Percentiles rank a stretch among this genome's conserved stretches.
These are phyloP conservation scores for Gadus macrocephalus DNA, from an alignment of 2,113 vertebrate genomes.

Conservation along the genomic window DNA sequence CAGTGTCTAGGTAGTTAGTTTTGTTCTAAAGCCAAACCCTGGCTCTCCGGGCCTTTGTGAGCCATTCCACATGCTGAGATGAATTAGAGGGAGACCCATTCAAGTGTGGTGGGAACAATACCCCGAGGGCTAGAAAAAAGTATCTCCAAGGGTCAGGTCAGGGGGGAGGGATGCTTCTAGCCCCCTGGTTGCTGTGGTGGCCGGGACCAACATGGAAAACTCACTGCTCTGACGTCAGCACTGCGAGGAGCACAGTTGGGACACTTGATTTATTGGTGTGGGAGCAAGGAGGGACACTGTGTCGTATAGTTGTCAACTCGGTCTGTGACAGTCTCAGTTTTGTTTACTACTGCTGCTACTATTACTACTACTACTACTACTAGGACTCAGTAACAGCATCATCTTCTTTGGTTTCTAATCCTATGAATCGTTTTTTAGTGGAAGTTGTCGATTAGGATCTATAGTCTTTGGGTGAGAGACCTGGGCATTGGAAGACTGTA, in stretches of 20 bases:
- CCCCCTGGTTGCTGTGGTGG: constrained; percentile 62
- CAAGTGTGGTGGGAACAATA: constrained; percentile 68
- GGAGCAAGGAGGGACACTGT: constrained; percentile 26
- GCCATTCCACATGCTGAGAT: constrained; percentile 59
- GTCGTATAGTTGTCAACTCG: constrained; percentile 39
- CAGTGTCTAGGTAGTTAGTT: constrained; percentile 47
- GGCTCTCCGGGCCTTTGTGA: constrained; percentile 52
- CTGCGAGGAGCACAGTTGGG: constrained; percentile 37
- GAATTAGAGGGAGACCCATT: constrained; percentile 70
- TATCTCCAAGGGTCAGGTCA: constrained; percentile 57
- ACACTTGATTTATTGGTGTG: constrained; percentile 66
- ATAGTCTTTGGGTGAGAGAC: neutral
- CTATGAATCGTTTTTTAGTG: constrained; percentile 10
- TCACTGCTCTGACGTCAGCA: constrained; percentile 63
- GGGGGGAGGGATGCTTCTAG: constrained; percentile 47
- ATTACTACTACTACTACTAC: too few relatives aligned
- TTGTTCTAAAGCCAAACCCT: constrained; percentile 44
- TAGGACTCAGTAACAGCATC: too few relatives aligned
- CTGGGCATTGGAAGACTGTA: constrained; percentile 11
- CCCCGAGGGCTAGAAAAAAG: constrained; percentile 32
- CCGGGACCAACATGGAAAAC: constrained; percentile 57
- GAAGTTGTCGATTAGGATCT: neutral
- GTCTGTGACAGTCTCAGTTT: constrained; percentile 16
- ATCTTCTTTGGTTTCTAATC: neutral
- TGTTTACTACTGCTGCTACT: constrained; percentile 11